Conservation (phyloP, 2,797 vertebrate genomes). For the Sphenopsis melanotis region DNA sequence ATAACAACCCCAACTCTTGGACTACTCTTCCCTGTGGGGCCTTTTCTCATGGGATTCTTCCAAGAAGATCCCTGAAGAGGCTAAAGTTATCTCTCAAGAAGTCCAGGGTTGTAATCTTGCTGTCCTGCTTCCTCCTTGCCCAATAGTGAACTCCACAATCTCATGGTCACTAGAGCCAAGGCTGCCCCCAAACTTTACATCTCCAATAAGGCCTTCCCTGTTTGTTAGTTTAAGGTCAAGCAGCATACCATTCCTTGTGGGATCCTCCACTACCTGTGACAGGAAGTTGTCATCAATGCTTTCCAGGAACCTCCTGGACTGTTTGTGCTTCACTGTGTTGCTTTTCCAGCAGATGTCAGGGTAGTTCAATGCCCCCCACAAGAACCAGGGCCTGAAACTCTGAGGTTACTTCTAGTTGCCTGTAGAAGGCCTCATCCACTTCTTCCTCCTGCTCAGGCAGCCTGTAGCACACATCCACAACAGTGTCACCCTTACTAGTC, state of each 20-base stretch:
- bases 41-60: neutral
- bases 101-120: neutral
- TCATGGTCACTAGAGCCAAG: neutral
- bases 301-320: neutral
- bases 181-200: neutral
- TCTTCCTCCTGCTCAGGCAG: too few species aligned
- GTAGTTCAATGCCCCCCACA: neutral
- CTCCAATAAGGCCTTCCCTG: neutral
- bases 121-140: neutral
- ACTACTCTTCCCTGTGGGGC: neutral
- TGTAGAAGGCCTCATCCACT: too few species aligned
- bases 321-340: neutral
- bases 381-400: neutral
- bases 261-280: neutral
- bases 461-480: too few species aligned
- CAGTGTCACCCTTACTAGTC: too few species aligned
- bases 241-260: neutral
- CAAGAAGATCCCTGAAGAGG: neutral
- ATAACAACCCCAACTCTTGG: neutral
- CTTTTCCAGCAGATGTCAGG: neutral
- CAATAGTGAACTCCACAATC: neutral
- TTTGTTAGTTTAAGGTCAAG: neutral
- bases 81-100: neutral
- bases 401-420: neutral
- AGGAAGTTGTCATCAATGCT: neutral